Evolutionary conservation across 2,797 vertebrate genomes (phyloP), one percentile per base, ranked within the genome.

Genomic region (Graptemys geographica): DNA sequence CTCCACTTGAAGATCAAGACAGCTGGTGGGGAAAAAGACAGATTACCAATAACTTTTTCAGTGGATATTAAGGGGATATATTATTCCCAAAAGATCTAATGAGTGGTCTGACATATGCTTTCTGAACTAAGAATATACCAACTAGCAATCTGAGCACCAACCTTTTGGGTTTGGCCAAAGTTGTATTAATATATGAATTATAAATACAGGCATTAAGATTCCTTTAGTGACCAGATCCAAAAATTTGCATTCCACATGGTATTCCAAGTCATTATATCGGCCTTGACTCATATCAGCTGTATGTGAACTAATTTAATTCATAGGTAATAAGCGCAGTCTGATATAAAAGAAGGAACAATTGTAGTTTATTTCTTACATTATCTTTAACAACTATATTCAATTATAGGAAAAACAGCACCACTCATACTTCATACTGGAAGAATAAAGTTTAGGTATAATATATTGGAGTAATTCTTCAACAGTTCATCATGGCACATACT

Each of bases 1-100:
- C 88, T 98, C 97, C 27, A 1, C 28, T 8, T 96, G 97, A 92
- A 98, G 94, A 25, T 90, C 85, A 78, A 93, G 92, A 87, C 96
- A 97, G 62, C 98, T 98, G 86, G 3, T 1, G 88, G 82, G 0
- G 2, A 9, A 79, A 79, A 86, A 91, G 59, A 87, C 47, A 41
- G 49, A 49, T 89, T 69, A 33, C 44, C 51, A 15, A 47, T 10
- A 28, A 11, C 1, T 44, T 31, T 16, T 5, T 7, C 5, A 59
- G 23, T 37, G 65, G 27, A 4, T 56, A 41, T 41, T 72, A n/a
- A 41, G 21, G 69, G 37, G 23, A 41, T 37, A 12, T 41, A 12
- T 72, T 72, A 41, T 72, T 72, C 37, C 10, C 23, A 37, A 28
- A 23, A 37, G 25, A 41, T 9, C 6, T 37, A 15, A 11, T 56